Evolutionary conservation across 2,888 invertebrate genomes (phyloP), one percentile per base, ranked within the genome.

Genomic region (Ceraclea dissimilis): DNA sequence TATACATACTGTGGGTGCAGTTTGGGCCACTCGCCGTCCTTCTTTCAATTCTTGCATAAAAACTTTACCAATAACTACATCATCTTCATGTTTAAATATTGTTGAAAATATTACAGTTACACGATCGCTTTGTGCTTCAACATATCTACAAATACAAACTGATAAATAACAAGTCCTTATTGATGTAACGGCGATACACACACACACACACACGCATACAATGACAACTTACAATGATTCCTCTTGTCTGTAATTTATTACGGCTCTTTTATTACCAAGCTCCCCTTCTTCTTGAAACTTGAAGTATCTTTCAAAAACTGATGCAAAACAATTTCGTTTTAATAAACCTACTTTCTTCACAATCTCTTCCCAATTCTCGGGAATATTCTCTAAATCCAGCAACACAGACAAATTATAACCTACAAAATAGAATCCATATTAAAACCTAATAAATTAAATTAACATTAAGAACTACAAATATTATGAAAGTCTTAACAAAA

Each of bases 21-120:
- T 96, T 70, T 96, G 95, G 64, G 92, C 92, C 21, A 95, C 96
- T 70, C 96, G 83, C 63, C 98, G 81, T 17, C 98, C 98, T 76
- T 99, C 99, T 70, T 96, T 94, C 67, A 99, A 87, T 76, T 99
- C 99, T 80, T 98, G 97, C 87, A 99, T 91, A 79, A 99, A 99
- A 66, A 99, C 93, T 79, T 99, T 99, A 56, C 99, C 99, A 72
- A 99, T 92, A 54, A 99, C 88, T 68, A 99, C 89, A 73, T 99
- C 99, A 71, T 97, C 96, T 70, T 96, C 94, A 71, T 98, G 97
- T 67, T 94, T 91, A 77, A 99, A 99, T 69, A 98, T 89, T 63
- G 99, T 99, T 67, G 96, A 96, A 78, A 99, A 99, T 62, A 99
- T 96, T 62, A 99, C 98, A 17, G 99, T 99, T 60, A 99, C 99